phyloP scores from a whole-genome alignment of 2,113 vertebrate genomes.

The Pterocles gutturalis region DNA sequence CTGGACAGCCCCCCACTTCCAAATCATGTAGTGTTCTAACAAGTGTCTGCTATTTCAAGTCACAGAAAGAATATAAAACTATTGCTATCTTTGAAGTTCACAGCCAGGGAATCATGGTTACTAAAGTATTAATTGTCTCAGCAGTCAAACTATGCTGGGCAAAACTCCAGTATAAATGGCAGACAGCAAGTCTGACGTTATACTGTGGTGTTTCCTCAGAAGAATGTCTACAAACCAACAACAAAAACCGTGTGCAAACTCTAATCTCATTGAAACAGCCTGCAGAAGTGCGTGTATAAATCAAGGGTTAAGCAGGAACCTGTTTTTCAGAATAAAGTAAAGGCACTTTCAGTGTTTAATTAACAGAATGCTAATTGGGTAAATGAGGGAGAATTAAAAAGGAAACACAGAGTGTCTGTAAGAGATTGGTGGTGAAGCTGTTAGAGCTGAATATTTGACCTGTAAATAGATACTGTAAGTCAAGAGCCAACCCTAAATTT shows the following conservation, averaged over 20 bases:
- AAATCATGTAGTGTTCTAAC: not conserved
- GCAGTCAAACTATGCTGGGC: not conserved
- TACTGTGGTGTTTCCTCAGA: not conserved
- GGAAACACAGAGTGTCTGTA: not conserved
- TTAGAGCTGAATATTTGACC: not conserved
- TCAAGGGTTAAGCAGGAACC: not conserved
- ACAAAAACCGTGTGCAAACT: not conserved
- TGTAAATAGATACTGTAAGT: not conserved
- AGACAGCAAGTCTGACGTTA: not conserved
- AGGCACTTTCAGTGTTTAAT: not conserved
- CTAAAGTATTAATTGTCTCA: constrained; percentile 54
- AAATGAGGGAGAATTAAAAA: constrained; percentile 35
- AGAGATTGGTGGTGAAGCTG: not conserved
- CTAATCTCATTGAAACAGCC: constrained; percentile 21
- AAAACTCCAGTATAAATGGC: not conserved
- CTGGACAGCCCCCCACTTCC: not conserved
- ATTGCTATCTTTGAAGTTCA: constrained; percentile 36
- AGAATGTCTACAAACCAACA: not conserved
- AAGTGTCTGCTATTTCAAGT: constrained; percentile 17
- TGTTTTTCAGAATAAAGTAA: constrained; percentile 25
- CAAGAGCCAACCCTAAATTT: constrained; percentile 1
- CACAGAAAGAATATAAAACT: constrained; percentile 38
- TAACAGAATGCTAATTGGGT: constrained; percentile 44
- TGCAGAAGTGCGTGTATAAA: not conserved
- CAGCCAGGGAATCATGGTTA: not conserved